Base-by-base conservation (phyloP, 2,888 invertebrate genomes). In the Eupelmus urozonus region DNA sequence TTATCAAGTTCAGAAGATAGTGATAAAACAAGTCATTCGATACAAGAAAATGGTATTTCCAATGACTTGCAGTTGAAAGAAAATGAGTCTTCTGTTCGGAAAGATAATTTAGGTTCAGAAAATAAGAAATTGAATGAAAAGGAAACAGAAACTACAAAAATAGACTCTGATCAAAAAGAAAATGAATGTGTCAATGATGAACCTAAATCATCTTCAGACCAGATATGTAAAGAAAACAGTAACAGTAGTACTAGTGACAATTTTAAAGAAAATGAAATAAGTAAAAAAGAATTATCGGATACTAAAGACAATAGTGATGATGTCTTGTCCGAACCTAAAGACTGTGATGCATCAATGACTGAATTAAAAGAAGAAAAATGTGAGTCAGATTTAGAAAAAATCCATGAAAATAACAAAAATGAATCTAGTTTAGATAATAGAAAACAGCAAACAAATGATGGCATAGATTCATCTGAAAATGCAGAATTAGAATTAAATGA, bases 1-100 rank as follows among this genome's bases (percentile, higher is more conserved):
- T 45, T 55, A 29, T 20, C 49, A 20, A 27, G 1, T 55, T 45
- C 53, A 74, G 59, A 27, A 25, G 34, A 34, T 34, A 13, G 1
- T 51, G 59, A 23, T 27, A 55, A 69, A 20, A 63, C 9, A 60
- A 72, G 67, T 49, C 23, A 67, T 53, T 67, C 42, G 18, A 45
- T 55, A 51, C 20, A 79, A 27, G 69, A 76, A 45, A 79, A 79
- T 62, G 67, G 76, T 29, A 13, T 67, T 67, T 29, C n/a, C 18
- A 20, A 60, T 53, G 29, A 70, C 18, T 42, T 55, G n/a, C 45
- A 63, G 3, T 23, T 42, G 34, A 69, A 73, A 53, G 45, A 69
- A 70, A 73, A 69, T 42, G 34, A 42, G 53, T 63, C 29, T 20
- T 62, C 16, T 13, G 13, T 29, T 45, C 13, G 34, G 55, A 66